Base-by-base conservation (phyloP, 2,797 vertebrate species). In the Spea hammondii region DNA sequence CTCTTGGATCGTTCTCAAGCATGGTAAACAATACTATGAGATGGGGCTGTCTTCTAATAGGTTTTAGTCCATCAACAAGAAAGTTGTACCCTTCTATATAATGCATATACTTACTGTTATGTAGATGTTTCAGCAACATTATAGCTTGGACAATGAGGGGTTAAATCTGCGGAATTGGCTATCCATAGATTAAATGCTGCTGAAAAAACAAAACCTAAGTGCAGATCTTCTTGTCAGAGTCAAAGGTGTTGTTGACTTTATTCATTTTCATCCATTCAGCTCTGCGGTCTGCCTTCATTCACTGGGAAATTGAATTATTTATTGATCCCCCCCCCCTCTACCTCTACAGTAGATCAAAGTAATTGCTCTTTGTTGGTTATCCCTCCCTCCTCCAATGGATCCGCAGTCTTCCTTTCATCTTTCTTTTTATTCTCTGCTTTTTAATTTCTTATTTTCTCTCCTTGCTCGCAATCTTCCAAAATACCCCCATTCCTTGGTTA, bases 241-340 rank as follows among this genome's bases (percentile, higher is more conserved):
- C 74, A 72, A 69, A 82, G 79, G 79, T 82, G 70, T 69, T 82
- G 79, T 82, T 82, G 79, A 77, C 79, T 82, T 82, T 82, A 77
- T 82, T 82, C 79, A 82, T 82, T 82, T 82, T 82, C 79, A 73
- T 73, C 79, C 79, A 77, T 82, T 77, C 70, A 75, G 74, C 65
- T 10, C 65, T 77, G 74, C 74, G 74, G 79, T 82, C 70, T 72
- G 74, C 79, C 74, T 82, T 77, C 79, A 82, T 82, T 82, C 79
- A 82, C 74, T 73, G 62, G 48, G 79, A 82, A 82, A 82, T 82
- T 82, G 75, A 78, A 77, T 82, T 78, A 77, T 78, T 82, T 78
- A 82, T 82, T 74, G 75, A 82, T 82, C 6, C 7, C 49, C 65
- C 32, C 62, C 14, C 55, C 74, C 47, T 53, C 72, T 66, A 76